Conservation (phyloP, 2,113 vertebrate species). For the Larimichthys polyactis region DNA sequence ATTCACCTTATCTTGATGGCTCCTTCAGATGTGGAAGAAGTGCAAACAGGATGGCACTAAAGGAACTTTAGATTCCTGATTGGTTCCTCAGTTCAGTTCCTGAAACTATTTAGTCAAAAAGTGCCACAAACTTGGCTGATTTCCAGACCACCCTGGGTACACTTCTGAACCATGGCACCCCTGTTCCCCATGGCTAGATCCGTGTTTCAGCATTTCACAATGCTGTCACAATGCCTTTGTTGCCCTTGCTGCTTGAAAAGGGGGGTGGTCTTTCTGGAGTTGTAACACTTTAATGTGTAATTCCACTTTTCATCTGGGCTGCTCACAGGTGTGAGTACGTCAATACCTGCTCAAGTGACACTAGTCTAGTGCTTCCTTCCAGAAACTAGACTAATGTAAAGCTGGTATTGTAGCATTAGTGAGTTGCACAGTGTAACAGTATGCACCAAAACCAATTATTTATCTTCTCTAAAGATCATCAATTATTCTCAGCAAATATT, state of each 20-base stretch:
- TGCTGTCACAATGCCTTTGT: conserved; percentile 17
- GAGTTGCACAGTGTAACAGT: not conserved
- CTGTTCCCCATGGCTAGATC: conserved; percentile 8
- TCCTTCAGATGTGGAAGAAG: not conserved
- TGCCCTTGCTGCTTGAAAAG: conserved; percentile 12
- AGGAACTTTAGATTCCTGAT: not conserved
- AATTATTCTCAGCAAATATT: conserved; percentile 1
- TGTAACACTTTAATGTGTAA: conserved; percentile 16
- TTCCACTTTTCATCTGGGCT: conserved; percentile 18
- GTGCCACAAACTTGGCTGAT: not conserved
- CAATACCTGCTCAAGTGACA: conserved; percentile 40
- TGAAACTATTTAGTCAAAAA: not conserved
- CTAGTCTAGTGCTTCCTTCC: not conserved
- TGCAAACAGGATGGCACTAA: not conserved
- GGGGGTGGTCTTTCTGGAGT: not conserved
- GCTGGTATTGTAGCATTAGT: not conserved
- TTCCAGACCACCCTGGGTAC: conserved; percentile 6
- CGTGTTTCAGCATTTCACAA: conserved; percentile 12
- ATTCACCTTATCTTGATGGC: not conserved
- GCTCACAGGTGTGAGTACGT: not conserved
- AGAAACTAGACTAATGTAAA: conserved; percentile 26
- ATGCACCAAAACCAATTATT: not conserved
- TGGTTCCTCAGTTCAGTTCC: not conserved
- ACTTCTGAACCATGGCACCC: conserved; percentile 6
- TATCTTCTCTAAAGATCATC: not conserved